These are phyloP conservation scores for Hyaena hyaena DNA, from an alignment of 2,113 vertebrate species.

Conservation along the genomic window DNA sequence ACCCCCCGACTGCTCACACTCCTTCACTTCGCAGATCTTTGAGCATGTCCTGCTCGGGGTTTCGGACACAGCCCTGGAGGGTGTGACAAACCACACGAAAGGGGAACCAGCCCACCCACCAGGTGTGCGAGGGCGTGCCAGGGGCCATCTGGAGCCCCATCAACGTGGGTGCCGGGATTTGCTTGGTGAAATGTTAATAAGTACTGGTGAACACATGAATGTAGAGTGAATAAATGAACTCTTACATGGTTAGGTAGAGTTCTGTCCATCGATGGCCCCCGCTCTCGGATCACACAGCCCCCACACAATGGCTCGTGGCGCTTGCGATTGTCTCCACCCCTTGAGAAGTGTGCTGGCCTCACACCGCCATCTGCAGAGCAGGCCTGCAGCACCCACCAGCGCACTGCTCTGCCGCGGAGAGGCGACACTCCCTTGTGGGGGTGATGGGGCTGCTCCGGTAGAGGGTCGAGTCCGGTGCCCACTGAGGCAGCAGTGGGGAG, in stretches of 20 bases:
- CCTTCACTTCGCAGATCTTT: background rate
- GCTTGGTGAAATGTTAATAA: no score
- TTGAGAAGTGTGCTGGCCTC: background rate
- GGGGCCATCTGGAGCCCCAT: background rate
- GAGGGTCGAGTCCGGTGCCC: background rate
- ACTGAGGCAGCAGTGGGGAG: background rate
- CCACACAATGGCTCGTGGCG: accelerated
- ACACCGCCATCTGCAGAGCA: background rate
- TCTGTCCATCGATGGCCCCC: background rate
- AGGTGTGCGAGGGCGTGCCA: constrained; percentile 5
- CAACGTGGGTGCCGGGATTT: accelerated
- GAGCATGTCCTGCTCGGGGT: background rate
- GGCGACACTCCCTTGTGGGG: background rate
- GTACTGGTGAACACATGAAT: no score
- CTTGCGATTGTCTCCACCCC: background rate
- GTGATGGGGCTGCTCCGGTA: accelerated
- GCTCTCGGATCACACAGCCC: background rate
- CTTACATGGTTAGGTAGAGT: background rate
- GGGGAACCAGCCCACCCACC: background rate
- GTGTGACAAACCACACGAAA: constrained; percentile 53
- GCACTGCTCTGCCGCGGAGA: background rate
- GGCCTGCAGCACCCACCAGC: accelerated
- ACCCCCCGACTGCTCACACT: background rate
- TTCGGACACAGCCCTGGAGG: background rate
- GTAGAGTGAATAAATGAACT: accelerated